phyloP scores from a whole-genome alignment of 2,888 invertebrate genomes.

The Drosophila gaucha region DNA sequence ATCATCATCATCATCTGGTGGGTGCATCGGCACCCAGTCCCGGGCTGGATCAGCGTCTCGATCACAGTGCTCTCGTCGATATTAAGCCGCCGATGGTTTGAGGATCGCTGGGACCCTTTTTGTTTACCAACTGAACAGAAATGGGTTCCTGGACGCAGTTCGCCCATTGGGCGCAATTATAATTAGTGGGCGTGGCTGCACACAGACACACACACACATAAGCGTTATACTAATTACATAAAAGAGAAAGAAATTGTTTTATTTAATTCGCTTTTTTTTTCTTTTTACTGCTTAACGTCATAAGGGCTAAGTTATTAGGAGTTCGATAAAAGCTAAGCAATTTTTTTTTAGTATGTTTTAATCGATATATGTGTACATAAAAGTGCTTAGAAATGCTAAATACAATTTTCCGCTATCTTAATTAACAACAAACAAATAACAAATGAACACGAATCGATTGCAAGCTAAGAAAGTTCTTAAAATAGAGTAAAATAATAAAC shows the following conservation, averaged over 20 bases:
- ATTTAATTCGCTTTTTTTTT: slow-evolving; percentile 4
- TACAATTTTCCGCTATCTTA: slow-evolving; percentile 16
- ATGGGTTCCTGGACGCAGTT: slow-evolving; percentile 53
- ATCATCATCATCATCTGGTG: slow-evolving; percentile 81
- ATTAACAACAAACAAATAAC: slow-evolving; percentile 5
- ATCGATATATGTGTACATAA: slow-evolving; percentile 38
- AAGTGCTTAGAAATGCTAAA: slow-evolving; percentile 16
- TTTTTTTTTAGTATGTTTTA: slow-evolving; percentile 13
- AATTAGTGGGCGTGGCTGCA: slow-evolving; percentile 9
- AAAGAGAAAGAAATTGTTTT: slow-evolving; percentile 1
- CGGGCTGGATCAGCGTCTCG: slow-evolving; percentile 86
- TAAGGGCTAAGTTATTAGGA: slow-evolving; percentile 2
- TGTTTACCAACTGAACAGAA: slow-evolving; percentile 82
- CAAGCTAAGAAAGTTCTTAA: slow-evolving; percentile 13
- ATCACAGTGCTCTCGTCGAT: slow-evolving; percentile 86
- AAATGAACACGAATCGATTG: slow-evolving; percentile 23
- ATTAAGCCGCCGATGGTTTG: slow-evolving; percentile 88
- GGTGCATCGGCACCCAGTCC: slow-evolving; percentile 86
- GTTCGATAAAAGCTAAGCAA: slow-evolving; percentile 13
- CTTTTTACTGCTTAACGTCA: slow-evolving; percentile 1
- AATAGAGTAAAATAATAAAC: slow-evolving; percentile 3
- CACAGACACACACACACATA: background rate
- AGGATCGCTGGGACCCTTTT: slow-evolving; percentile 89
- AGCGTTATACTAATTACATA: slow-evolving; percentile 1
- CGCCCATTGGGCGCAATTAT: slow-evolving; percentile 6